Base-by-base conservation (phyloP, 2,888 invertebrate genomes). In the Hedya salicella region DNA sequence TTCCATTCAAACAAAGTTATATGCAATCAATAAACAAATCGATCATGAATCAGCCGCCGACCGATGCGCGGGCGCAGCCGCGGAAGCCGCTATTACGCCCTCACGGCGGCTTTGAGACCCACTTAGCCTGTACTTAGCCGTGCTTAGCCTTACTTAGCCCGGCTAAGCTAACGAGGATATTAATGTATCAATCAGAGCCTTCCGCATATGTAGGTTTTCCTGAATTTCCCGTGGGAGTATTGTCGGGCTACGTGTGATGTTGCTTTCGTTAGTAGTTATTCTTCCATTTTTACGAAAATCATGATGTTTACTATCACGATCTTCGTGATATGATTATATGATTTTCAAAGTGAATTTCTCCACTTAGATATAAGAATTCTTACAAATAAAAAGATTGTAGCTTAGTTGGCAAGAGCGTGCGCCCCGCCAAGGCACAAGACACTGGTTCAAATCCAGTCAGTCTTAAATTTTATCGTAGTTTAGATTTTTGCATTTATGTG, bases 71-170 rank as follows among this genome's bases (percentile, higher is more conserved):
- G 79, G 80, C 78, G 80, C 71, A 71, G 74, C 75, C 64, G 64
- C 78, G 79, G 80, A 81, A 81, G 78, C 72, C 71, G 70, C 76
- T 76, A 80, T 82, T 85, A 76, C 81, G 76, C 87, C 86, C 76
- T 85, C 87, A 74, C 72, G 65, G 69, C 70, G 74, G 74, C 77
- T 82, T 81, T 81, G 80, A 81, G 76, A 75, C 72, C 42, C 69
- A 73, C 74, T 72, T 71, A 72, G 70, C 69, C 62, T 73, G 71
- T 71, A 70, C 69, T 66, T 68, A 63, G 62, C 67, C 57, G 64
- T 50, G 63, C 59, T 59, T 65, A 56, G 50, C 53, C 48, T 30
- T 52, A 72, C 71, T 73, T 32, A 30, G n/a, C 21, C 9, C 11
- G 32, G n/a, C 46, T 30, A 30, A 48, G 25, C 60, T 50, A 50